phyloP scores from a whole-genome alignment of 1,140 invertebrate species.

The Drosophila quadrilineata region DNA sequence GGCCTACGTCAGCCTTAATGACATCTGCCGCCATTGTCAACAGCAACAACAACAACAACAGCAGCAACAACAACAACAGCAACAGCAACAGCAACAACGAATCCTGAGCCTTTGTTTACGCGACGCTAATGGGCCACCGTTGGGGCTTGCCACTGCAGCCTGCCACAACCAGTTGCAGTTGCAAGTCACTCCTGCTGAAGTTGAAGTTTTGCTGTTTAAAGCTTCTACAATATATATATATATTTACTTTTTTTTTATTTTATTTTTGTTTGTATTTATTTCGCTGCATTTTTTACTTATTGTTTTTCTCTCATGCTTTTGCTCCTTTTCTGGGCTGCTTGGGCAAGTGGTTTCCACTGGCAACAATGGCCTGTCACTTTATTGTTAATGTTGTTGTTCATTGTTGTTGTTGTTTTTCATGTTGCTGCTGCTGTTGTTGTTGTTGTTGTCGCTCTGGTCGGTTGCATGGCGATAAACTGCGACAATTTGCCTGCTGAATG shows the following conservation, averaged over 20 bases:
- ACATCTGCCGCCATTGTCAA: constrained; percentile 67
- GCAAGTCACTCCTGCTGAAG: constrained; percentile 27
- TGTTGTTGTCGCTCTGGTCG: constrained; percentile 28
- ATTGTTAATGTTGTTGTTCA: constrained; percentile 21
- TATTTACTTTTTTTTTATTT: constrained; percentile 20
- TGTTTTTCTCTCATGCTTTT: constrained; percentile 41
- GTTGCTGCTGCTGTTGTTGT: constrained; percentile 16
- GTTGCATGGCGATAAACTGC: constrained; percentile 72
- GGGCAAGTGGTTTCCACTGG: constrained; percentile 58
- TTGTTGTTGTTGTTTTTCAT: constrained; percentile 22
- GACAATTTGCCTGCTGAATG: constrained; percentile 74
- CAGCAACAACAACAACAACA: no score
- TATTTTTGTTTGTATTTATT: not conserved
- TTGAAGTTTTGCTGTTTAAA: constrained; percentile 51
- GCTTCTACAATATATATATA: no score
- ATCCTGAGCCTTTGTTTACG: constrained; percentile 59
- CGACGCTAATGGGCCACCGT: constrained; percentile 48
- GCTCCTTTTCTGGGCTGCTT: constrained; percentile 24
- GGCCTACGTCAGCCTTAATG: constrained; percentile 58
- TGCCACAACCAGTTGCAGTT: constrained; percentile 1
- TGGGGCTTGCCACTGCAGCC: constrained; percentile 8
- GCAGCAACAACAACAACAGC: no score
- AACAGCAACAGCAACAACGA: no score
- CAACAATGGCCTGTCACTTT: constrained; percentile 37
- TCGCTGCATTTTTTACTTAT: constrained; percentile 28